Conservation (phyloP, 2,888 invertebrate species). For the Desoria tigrina region DNA sequence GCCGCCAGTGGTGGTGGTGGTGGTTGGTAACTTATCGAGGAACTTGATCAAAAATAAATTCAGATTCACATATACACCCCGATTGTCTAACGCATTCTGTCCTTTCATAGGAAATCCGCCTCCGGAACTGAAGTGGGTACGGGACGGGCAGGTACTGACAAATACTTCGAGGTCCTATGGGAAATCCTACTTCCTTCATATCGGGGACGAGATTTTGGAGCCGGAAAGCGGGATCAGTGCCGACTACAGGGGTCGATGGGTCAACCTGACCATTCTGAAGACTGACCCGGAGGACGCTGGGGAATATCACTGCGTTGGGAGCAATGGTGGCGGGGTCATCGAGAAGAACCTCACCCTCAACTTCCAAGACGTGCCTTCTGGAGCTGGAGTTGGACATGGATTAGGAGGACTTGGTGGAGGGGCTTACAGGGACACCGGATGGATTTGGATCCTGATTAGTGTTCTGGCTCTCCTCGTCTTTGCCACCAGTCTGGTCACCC, state of each 20-base stretch:
- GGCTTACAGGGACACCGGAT: constrained; percentile 32
- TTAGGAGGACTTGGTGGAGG: constrained; percentile 26
- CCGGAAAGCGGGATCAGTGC: neutral
- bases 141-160: constrained; percentile 65
- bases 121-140: constrained; percentile 65
- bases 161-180: constrained; percentile 44
- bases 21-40: neutral
- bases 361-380: constrained; percentile 55
- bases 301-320: constrained; percentile 78
- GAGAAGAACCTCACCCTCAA: constrained; percentile 73
- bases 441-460: constrained; percentile 45
- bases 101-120: too few relatives aligned
- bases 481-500: constrained; percentile 34
- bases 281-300: constrained; percentile 80
- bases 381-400: constrained; percentile 41
- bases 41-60: neutral
- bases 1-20: constrained; percentile 66
- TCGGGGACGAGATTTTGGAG: constrained; percentile 39
- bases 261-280: constrained; percentile 78
- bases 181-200: constrained; percentile 46
- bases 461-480: constrained; percentile 33
- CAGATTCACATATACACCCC: too few relatives aligned
- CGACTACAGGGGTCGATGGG: constrained; percentile 64
- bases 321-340: constrained; percentile 74
- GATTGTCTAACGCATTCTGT: too few relatives aligned